These are phyloP conservation scores for Trachops cirrhosus DNA, from an alignment of 2,797 vertebrate genomes.

Conservation along the genomic window DNA sequence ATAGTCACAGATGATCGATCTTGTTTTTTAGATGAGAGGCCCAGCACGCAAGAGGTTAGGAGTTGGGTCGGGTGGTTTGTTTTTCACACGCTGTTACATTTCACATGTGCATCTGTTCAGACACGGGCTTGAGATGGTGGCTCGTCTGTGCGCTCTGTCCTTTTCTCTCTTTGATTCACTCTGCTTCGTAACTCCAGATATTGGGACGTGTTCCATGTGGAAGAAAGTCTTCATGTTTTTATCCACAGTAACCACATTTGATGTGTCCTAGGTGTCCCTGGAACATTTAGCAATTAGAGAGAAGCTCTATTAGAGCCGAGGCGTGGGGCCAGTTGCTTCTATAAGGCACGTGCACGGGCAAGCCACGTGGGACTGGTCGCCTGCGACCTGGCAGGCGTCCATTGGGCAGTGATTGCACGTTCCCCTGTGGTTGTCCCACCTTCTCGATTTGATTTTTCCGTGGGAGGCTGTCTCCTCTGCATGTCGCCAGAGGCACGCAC, in stretches of 20 bases:
- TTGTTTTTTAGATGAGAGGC: slow-evolving; percentile 9
- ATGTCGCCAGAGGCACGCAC: not conserved
- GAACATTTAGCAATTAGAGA: not conserved
- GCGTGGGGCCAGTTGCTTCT: not conserved
- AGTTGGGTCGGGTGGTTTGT: not conserved
- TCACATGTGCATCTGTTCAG: slow-evolving; percentile 1
- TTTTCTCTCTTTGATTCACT: not conserved
- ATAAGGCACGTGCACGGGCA: not conserved
- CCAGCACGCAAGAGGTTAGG: not conserved
- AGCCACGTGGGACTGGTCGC: not conserved
- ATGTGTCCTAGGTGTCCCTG: slow-evolving; percentile 7
- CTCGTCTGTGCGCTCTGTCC: slow-evolving; percentile 14
- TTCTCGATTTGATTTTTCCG: not conserved
- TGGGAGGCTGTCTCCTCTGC: not conserved
- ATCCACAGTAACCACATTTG: slow-evolving; percentile 8
- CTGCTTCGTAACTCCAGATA: slow-evolving; percentile 1
- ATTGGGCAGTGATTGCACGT: not conserved
- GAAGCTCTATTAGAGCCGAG: not conserved
- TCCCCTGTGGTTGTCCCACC: not conserved
- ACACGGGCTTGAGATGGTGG: not conserved
- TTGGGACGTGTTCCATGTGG: slow-evolving; percentile 1
- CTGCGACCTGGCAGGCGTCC: not conserved
- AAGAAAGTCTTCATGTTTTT: slow-evolving; percentile 31
- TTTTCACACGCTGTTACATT: not conserved
- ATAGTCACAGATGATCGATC: not conserved